Evolutionary conservation across 2,113 vertebrate species (phyloP).

Genomic region (Casuarius casuarius): DNA sequence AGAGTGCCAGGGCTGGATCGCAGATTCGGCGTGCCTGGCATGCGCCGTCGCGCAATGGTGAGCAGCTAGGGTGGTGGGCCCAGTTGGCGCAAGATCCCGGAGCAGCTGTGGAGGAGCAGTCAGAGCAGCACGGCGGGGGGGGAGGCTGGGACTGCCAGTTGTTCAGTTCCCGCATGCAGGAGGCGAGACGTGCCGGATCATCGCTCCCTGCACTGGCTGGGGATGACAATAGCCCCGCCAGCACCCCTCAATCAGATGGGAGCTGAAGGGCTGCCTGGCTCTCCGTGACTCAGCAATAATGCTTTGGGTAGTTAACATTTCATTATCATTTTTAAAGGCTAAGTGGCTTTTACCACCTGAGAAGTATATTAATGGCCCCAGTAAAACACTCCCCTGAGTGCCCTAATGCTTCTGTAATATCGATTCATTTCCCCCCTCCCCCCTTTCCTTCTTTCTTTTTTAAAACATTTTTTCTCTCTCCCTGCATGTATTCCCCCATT

Average conservation of each 20-base stretch:
- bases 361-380: slow-evolving; percentile 74
- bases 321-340: slow-evolving; percentile 77
- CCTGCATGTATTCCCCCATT: slow-evolving; percentile 77
- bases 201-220: fast-evolving
- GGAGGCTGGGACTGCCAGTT: fast-evolving
- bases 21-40: fast-evolving
- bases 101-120: fast-evolving
- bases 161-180: fast-evolving
- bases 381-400: slow-evolving; percentile 74
- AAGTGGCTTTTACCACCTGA: slow-evolving; percentile 76
- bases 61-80: fast-evolving
- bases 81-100: fast-evolving
- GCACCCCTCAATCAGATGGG: background rate
- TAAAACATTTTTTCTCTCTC: slow-evolving; percentile 61
- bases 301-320: slow-evolving; percentile 76
- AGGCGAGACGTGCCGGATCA: fast-evolving
- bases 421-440: slow-evolving; percentile 71
- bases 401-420: slow-evolving; percentile 74
- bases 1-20: fast-evolving
- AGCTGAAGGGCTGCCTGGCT: slow-evolving; percentile 33
- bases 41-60: fast-evolving
- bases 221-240: background rate
- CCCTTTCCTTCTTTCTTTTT: slow-evolving; percentile 62
- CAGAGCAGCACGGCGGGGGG: fast-evolving
- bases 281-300: slow-evolving; percentile 73